Base-by-base conservation (phyloP, 2,797 vertebrate species). In the Benthosema pterotum region DNA sequence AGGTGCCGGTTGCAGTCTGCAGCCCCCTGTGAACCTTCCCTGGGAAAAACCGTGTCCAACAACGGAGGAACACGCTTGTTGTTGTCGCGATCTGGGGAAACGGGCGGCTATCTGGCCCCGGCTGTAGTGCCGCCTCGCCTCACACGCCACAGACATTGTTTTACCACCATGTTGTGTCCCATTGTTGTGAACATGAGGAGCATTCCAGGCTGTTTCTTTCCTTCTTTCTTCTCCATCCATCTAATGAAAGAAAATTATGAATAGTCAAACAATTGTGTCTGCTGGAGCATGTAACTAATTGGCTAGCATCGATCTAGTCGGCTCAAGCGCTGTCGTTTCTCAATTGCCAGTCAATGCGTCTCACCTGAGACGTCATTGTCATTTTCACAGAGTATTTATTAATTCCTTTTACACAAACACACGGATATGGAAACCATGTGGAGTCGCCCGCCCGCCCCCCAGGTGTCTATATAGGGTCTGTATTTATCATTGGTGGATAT, bases 261-360 rank as follows among this genome's bases (percentile, higher is more conserved):
- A 67, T 63, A 61, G 19, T 12, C 18, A 16, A 57, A 28, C 28
- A 52, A 15, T 57, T 57, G 54, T n/a, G 45, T 46, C 61, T 61
- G 49, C 56, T 62, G 59, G 63, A 53, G 65, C 78, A 43, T 60
- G 32, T 47, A 56, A 67, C 51, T 63, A 73, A 67, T 71, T 60
- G 64, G 38, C 51, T 51, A 57, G 38, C 43, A 56, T 60, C 57
- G 48, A 48, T 59, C n/a, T 65, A 57, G 61, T 71, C 42, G 46
- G 17, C 64, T 51, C 60, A 13, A 28, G 67, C 56, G n/a, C 13
- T 55, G 48, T 49, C 47, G 38, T 56, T 67, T 64, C 57, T 32
- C 32, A 50, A 57, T 49, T 65, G 62, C 54, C 62, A 67, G 60
- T 38, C 18, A 42, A 7, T 18, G 25, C 32, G 61, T 60, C 58